Evolutionary conservation across 1,140 invertebrate genomes (phyloP).

Genomic region (Mycetomoellerius zeteki): DNA sequence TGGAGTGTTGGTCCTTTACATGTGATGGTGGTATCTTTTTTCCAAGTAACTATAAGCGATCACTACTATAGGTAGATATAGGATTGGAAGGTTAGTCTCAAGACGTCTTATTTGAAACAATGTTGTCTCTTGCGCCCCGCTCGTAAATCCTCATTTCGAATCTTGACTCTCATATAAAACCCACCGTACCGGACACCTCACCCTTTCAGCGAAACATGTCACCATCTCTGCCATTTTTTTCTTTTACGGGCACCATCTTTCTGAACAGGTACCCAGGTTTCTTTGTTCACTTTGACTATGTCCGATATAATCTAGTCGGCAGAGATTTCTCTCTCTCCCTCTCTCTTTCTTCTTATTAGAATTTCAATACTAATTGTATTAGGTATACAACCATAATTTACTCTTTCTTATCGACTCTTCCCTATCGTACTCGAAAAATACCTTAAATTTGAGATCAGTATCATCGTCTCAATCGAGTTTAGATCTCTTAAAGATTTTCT

Average conservation of each 20-base stretch:
- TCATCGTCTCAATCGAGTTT: background rate
- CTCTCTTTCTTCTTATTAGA: constrained; percentile 7
- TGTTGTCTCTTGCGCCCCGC: constrained; percentile 84
- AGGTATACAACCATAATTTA: background rate
- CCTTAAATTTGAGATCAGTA: background rate
- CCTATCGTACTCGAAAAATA: background rate
- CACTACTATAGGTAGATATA: constrained; percentile 40
- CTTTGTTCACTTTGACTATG: constrained; percentile 24
- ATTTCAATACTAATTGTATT: constrained; percentile 11
- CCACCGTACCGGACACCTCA: constrained; percentile 55
- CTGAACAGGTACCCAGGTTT: constrained; percentile 7
- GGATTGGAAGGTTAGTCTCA: constrained; percentile 74
- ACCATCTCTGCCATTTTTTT: constrained; percentile 49
- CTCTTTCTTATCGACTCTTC: background rate
- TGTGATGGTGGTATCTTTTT: background rate
- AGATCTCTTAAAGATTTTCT: background rate
- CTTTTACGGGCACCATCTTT: constrained; percentile 36
- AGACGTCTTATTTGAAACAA: constrained; percentile 87
- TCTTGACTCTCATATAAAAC: constrained; percentile 86
- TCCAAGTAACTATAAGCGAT: constrained; percentile 44
- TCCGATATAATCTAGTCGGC: background rate
- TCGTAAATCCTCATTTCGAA: constrained; percentile 87
- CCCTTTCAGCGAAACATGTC: constrained; percentile 60
- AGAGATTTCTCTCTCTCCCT: background rate
- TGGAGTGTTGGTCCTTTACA: background rate